Percentiles rank a stretch among this genome's conserved stretches.
These are phyloP conservation scores for Sclerodermus sp. DNA, from an alignment of 2,888 invertebrate genomes.

Conservation along the genomic window DNA sequence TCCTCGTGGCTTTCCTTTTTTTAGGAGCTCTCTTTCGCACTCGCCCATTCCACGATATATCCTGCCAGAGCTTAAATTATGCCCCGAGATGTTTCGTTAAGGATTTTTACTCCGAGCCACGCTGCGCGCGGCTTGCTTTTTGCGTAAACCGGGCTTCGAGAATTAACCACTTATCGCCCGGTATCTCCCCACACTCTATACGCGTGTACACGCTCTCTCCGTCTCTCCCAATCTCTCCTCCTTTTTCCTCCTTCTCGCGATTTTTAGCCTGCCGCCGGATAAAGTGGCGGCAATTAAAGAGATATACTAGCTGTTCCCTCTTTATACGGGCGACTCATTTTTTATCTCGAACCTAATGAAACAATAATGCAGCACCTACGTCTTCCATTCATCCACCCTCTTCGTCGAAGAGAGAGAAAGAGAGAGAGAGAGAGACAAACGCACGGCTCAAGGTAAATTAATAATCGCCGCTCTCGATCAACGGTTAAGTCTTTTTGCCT, in stretches of 20 bases:
- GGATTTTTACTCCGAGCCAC: constrained; percentile 23
- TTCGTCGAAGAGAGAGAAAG: too few relatives aligned
- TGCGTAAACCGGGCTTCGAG: constrained; percentile 6
- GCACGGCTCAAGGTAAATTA: too few relatives aligned
- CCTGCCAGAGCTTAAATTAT: constrained; percentile 28
- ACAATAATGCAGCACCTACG: too few relatives aligned
- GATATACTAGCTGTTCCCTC: constrained; percentile 1
- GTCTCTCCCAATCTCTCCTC: background rate
- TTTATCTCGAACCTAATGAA: too few relatives aligned
- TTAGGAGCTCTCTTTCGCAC: constrained; percentile 6
- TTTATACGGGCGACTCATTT: too few relatives aligned
- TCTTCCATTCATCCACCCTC: too few relatives aligned
- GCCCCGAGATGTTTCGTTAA: constrained; percentile 33
- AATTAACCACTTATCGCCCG: constrained; percentile 22
- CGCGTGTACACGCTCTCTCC: background rate
- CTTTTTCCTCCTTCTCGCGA: constrained; percentile 4
- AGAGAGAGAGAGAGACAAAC: too few relatives aligned
- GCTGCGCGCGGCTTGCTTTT: constrained; percentile 3
- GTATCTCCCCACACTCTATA: background rate
- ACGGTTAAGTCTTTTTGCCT: too few relatives aligned
- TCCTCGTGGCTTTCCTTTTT: constrained; percentile 3
- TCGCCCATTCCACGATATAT: constrained; percentile 13
- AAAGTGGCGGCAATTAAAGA: constrained; percentile 6
- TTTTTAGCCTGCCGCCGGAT: background rate
- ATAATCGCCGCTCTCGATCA: too few relatives aligned